Base-by-base conservation (phyloP, 1,140 invertebrate species). In the Chymomyza costata region DNA sequence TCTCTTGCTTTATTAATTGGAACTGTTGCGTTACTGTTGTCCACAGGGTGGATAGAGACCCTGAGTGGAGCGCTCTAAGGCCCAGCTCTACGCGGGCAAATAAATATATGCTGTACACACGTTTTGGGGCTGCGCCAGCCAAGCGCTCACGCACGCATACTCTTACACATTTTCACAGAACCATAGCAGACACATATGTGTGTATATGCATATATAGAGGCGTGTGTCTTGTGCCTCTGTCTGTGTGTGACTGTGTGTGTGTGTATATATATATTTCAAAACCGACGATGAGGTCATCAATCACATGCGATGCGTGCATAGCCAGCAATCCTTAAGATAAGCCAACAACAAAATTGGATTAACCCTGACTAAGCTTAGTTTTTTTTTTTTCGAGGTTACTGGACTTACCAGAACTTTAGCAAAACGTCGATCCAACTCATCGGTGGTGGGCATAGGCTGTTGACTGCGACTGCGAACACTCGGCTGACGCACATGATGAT, bases 381-480 rank as follows among this genome's bases (percentile, higher is more conserved):
- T n/a, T n/a, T n/a, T n/a, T n/a, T n/a, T n/a, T n/a, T n/a, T n/a
- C n/a, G n/a, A n/a, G n/a, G n/a, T n/a, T n/a, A n/a, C n/a, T n/a
- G 21, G n/a, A 89, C 94, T 93, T 87, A 97, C 96, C 91, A 97
- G 87, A 80, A 97, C 95, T 94, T 96, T 97, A 60, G 95, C 95
- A 87, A 97, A 97, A 65, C 95, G 89, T 69, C 92, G 91, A 86
- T 97, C 96, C 86, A 97, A 88, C 86, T 97, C 96, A 65, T 89
- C 89, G 30, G 93, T 87, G 74, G 96, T 95, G 37, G 94, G 96
- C 93, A 96, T 95, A 17, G 95, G 94, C 67, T 91, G 92, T 88
- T 95, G 93, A 50, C 90, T 88, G 65, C 91, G 90, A 70, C 89
- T 90, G 71, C 92, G 89, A 40, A 93, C 89, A 69, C 92, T 93